These are phyloP conservation scores for Mythimna impura DNA, from an alignment of 2,888 invertebrate species.

Conservation along the genomic window DNA sequence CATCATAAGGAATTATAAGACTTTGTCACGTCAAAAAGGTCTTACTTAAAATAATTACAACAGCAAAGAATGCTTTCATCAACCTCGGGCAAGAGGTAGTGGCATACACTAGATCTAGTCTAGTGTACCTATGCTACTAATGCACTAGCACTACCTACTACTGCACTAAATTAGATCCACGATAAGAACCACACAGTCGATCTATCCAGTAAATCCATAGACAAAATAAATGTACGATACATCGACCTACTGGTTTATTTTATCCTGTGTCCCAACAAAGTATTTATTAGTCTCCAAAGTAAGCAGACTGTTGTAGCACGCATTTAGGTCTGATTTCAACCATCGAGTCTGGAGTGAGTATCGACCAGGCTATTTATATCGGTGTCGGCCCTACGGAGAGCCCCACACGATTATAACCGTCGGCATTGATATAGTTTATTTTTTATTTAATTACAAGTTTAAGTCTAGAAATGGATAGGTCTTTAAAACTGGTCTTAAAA, in stretches of 20 bases:
- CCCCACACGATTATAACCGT: conserved; percentile 53
- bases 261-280: conserved; percentile 19
- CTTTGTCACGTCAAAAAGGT: no score
- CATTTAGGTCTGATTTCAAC: conserved; percentile 53
- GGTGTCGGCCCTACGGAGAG: conserved; percentile 60
- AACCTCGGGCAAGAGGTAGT: not conserved
- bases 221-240: not conserved
- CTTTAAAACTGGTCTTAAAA: conserved; percentile 14
- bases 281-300: conserved; percentile 28
- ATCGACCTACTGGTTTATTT: not conserved
- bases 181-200: not conserved
- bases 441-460: conserved; percentile 43
- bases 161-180: not conserved
- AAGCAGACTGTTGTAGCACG: conserved; percentile 36
- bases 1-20: no score
- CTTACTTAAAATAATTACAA: no score
- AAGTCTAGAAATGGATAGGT: conserved; percentile 30
- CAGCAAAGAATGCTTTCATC: not conserved
- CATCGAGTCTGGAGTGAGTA: conserved; percentile 66
- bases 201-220: not conserved
- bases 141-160: not conserved
- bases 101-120: not conserved
- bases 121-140: not conserved
- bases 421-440: conserved; percentile 35
- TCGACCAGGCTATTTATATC: conserved; percentile 79